phyloP scores from a whole-genome alignment of 2,113 vertebrate species.

The Neopipo cinnamomea region DNA sequence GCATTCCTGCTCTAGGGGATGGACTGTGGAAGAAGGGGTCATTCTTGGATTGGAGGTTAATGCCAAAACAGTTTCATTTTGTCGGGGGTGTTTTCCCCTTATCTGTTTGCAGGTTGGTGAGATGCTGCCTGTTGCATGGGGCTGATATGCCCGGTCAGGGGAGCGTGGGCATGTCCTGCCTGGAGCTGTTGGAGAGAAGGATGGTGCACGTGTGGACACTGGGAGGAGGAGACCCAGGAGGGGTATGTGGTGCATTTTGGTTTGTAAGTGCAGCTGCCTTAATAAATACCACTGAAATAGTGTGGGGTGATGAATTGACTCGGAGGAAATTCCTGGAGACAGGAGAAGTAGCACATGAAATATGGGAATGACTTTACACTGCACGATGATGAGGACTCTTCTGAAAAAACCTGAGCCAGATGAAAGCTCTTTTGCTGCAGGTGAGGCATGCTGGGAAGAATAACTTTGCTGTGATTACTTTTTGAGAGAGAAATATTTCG shows the following conservation, averaged over 20 bases:
- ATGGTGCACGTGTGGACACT: rapidly evolving
- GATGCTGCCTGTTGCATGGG: rapidly evolving
- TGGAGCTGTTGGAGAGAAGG: background rate
- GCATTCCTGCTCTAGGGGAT: background rate
- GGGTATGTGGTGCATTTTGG: background rate
- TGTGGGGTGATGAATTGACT: background rate
- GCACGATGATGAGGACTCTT: background rate
- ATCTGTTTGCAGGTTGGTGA: rapidly evolving
- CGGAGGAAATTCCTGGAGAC: background rate
- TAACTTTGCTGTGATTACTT: background rate
- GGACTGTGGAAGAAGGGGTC: background rate
- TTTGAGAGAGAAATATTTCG: background rate
- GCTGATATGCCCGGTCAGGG: rapidly evolving
- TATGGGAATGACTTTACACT: background rate
- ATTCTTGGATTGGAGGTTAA: background rate
- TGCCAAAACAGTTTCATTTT: background rate
- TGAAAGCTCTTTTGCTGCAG: background rate
- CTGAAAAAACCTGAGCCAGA: background rate
- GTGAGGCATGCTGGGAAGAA: background rate
- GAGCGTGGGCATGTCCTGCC: rapidly evolving
- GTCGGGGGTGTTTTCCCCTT: background rate
- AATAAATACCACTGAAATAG: background rate
- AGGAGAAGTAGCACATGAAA: background rate
- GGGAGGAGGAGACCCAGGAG: background rate
- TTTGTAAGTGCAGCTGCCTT: background rate